Evolutionary conservation across 2,888 invertebrate species (phyloP).

Genomic region (Tenodera sinensis): DNA sequence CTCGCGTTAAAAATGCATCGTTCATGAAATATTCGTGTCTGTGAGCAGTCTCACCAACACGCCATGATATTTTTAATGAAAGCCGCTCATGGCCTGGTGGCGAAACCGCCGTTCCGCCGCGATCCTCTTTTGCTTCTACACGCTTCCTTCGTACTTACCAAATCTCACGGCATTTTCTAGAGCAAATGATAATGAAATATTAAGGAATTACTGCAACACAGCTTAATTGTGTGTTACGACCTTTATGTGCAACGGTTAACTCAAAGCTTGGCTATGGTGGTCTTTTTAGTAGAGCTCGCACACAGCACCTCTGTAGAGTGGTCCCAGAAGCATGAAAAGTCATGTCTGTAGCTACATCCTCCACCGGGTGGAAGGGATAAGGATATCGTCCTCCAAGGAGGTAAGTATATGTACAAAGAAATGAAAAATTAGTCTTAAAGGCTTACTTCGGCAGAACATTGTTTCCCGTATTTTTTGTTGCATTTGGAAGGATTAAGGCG

Average conservation of each 20-base stretch:
- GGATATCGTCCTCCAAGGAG: too few species aligned
- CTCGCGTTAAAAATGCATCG: not conserved
- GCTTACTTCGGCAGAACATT: too few species aligned
- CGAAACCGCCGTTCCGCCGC: too few species aligned
- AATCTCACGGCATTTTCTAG: not conserved
- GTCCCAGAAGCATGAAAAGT: too few species aligned
- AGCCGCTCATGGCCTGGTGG: not conserved
- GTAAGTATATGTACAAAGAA: too few species aligned
- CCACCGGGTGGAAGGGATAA: too few species aligned
- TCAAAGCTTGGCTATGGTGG: not conserved
- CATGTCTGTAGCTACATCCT: too few species aligned
- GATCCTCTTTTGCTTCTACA: not conserved
- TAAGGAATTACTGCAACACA: not conserved
- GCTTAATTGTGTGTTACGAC: not conserved
- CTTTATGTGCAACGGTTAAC: not conserved
- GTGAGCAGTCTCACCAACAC: not conserved
- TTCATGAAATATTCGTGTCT: slow-evolving; percentile 2
- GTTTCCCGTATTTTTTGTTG: too few species aligned
- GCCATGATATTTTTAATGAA: not conserved
- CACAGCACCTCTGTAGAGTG: too few species aligned
- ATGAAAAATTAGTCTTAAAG: too few species aligned
- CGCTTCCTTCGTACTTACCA: not conserved
- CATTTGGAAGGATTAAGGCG: too few species aligned
- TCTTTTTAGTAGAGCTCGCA: too few species aligned
- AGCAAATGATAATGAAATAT: not conserved